Percentiles rank a stretch among this genome's conserved stretches.
Conservation (phyloP, 1,140 invertebrate genomes). For the Geopemphigus sp. region DNA sequence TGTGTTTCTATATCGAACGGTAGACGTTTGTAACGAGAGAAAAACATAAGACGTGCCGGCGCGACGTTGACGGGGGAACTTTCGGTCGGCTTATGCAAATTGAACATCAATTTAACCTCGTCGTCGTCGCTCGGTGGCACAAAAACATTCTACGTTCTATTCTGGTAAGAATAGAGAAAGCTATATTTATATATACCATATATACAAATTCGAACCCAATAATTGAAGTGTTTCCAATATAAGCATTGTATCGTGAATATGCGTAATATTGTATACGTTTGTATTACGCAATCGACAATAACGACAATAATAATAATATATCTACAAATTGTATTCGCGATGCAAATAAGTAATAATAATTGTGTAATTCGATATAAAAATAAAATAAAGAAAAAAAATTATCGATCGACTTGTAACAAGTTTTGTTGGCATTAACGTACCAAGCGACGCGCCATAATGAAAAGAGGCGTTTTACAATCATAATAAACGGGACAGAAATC, state of each 20-base stretch:
- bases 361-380: neutral
- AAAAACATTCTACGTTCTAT: neutral
- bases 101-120: constrained; percentile 25
- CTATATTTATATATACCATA: neutral
- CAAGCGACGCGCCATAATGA: too few relatives aligned
- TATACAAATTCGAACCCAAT: neutral
- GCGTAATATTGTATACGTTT: neutral
- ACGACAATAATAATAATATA: too few relatives aligned
- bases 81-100: constrained; percentile 16
- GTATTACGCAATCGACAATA: too few relatives aligned
- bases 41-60: neutral
- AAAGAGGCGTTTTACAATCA: too few relatives aligned
- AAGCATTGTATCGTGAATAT: neutral
- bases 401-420: too few relatives aligned
- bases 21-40: neutral
- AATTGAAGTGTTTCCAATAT: neutral
- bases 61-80: constrained; percentile 22
- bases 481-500: neutral
- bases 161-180: neutral
- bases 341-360: too few relatives aligned
- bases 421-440: too few relatives aligned
- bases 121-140: neutral
- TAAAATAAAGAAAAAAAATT: neutral
- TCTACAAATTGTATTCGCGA: too few relatives aligned
- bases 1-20: neutral